phyloP scores from a whole-genome alignment of 1,140 invertebrate species.

The Brachystomella parvula region DNA sequence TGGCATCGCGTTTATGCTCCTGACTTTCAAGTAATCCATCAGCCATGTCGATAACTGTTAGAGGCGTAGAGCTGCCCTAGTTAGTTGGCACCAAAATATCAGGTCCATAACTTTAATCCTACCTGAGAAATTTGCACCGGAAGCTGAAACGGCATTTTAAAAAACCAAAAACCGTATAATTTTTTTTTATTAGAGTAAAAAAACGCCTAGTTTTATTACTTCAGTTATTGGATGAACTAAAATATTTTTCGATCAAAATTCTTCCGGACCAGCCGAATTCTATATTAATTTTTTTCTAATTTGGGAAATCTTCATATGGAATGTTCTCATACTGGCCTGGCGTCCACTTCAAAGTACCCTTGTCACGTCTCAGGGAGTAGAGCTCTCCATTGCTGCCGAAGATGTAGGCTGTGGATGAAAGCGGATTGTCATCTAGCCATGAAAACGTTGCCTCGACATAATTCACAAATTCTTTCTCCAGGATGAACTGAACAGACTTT shows the following conservation, averaged over 20 bases:
- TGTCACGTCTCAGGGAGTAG: background rate
- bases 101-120: too few relatives aligned
- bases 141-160: too few relatives aligned
- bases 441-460: background rate
- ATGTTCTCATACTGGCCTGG: background rate
- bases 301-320: constrained; percentile 6
- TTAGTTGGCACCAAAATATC: too few relatives aligned
- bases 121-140: too few relatives aligned
- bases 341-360: background rate
- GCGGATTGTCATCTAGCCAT: background rate
- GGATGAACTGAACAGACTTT: background rate
- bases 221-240: background rate
- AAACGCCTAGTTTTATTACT: background rate
- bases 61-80: too few relatives aligned
- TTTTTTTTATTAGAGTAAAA: background rate
- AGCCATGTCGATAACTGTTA: too few relatives aligned
- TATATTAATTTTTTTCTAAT: background rate
- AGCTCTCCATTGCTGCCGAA: background rate
- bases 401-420: background rate
- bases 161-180: too few relatives aligned
- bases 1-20: too few relatives aligned
- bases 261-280: constrained; percentile 1
- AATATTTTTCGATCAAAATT: background rate
- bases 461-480: background rate
- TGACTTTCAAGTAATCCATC: too few relatives aligned